Percentiles rank a stretch among this genome's conserved stretches.
These are phyloP conservation scores for Mythimna albipuncta DNA, from an alignment of 2,888 invertebrate species.

Conservation along the genomic window DNA sequence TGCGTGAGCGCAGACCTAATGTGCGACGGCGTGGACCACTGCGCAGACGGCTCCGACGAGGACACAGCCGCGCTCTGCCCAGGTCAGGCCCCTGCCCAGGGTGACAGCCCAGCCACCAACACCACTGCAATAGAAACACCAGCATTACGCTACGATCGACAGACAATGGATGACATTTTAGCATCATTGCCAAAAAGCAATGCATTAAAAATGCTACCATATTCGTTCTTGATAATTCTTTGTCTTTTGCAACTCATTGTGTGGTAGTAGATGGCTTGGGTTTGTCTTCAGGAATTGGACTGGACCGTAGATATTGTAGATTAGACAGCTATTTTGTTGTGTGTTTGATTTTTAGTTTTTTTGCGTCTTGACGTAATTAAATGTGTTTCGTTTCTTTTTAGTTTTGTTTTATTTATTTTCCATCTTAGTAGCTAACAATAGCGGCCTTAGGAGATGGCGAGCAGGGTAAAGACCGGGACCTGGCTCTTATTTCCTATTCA, in stretches of 20 bases:
- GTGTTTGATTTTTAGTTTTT: constrained; percentile 10
- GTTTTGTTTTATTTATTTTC: constrained; percentile 32
- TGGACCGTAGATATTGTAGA: constrained; percentile 15
- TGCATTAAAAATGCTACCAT: constrained; percentile 11
- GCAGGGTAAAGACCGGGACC: too few species aligned
- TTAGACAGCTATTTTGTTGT: constrained; percentile 18
- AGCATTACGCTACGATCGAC: too few species aligned
- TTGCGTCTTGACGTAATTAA: constrained; percentile 16
- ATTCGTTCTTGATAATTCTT: constrained; percentile 9
- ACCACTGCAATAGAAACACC: constrained; percentile 11
- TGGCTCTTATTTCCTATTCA: too few species aligned
- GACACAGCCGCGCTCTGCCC: constrained; percentile 96
- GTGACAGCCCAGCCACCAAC: constrained; percentile 1
- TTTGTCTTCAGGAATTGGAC: not conserved
- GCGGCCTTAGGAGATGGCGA: too few species aligned
- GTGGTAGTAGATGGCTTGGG: not conserved
- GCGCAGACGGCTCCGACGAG: constrained; percentile 98
- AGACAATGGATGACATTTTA: too few species aligned
- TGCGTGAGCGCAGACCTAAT: constrained; percentile 97
- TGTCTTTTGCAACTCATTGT: constrained; percentile 9
- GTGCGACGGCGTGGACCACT: constrained; percentile 98
- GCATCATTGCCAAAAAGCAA: too few species aligned
- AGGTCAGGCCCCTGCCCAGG: constrained; percentile 87
- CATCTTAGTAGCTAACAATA: not conserved
- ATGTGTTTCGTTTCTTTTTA: constrained; percentile 11